Conservation (phyloP, 2,797 vertebrate genomes). For the Spinibarbus caldwelli region DNA sequence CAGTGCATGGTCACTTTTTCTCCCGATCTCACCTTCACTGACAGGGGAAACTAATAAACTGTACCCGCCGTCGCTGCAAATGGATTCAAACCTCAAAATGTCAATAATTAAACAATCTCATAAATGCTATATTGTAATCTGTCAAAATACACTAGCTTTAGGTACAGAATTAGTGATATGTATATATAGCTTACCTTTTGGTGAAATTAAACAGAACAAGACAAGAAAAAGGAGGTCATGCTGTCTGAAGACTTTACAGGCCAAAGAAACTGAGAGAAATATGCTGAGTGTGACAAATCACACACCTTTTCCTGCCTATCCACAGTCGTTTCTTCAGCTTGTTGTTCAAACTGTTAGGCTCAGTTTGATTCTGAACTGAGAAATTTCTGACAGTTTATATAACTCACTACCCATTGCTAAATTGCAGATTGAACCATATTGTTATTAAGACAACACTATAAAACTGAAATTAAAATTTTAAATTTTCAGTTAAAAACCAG, state of each 20-base stretch:
- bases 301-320: slow-evolving; percentile 14
- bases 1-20: slow-evolving; percentile 31
- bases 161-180: background rate
- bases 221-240: background rate
- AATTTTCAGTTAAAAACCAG: too few species aligned
- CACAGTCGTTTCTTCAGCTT: background rate
- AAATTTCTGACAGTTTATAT: background rate
- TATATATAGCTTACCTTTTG: slow-evolving; percentile 26
- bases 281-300: background rate
- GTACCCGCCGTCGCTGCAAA: slow-evolving; percentile 7
- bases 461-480: too few species aligned
- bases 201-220: background rate
- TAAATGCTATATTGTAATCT: background rate
- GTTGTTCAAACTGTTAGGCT: background rate
- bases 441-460: background rate
- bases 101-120: background rate
- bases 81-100: background rate
- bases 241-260: slow-evolving; percentile 3
- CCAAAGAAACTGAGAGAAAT: background rate
- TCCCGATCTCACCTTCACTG: slow-evolving; percentile 10
- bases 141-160: too few species aligned
- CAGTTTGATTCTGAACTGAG: background rate
- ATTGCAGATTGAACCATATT: background rate
- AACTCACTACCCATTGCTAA: background rate
- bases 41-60: slow-evolving; percentile 29